These are phyloP conservation scores for Centropus bengalensis DNA, from an alignment of 2,113 vertebrate species.

Conservation along the genomic window DNA sequence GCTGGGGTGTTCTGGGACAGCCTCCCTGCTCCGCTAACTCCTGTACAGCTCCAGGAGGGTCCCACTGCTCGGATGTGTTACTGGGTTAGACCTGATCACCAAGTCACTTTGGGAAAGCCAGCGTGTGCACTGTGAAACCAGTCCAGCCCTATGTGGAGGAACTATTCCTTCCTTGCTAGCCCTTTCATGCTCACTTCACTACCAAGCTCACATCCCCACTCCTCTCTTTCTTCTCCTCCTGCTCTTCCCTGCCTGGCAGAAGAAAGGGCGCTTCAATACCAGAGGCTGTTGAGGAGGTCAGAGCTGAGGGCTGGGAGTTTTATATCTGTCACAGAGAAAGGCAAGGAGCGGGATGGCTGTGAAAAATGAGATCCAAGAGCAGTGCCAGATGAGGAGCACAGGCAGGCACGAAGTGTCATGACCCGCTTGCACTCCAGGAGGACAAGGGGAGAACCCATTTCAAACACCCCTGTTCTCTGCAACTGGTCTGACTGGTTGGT, in stretches of 20 bases:
- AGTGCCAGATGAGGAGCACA: accelerated
- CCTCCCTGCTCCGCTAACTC: accelerated
- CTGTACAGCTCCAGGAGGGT: accelerated
- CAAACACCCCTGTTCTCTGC: accelerated
- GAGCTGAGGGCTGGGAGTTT: neutral
- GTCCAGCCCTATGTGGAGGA: neutral
- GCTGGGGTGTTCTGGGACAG: accelerated
- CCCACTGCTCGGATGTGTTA: accelerated
- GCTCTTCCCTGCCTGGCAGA: neutral
- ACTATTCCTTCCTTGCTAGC: neutral
- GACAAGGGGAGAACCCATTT: accelerated
- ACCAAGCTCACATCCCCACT: neutral
- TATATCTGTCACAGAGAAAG: neutral
- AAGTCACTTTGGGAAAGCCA: accelerated
- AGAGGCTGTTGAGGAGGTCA: neutral
- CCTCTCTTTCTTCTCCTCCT: neutral
- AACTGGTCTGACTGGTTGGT: too few relatives aligned
- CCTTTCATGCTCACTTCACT: accelerated
- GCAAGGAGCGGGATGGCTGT: neutral
- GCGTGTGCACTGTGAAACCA: accelerated
- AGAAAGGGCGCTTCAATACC: neutral
- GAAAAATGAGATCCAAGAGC: neutral
- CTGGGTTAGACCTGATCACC: neutral
- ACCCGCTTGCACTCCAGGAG: accelerated
- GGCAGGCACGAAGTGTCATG: neutral